Evolutionary conservation across 1,140 invertebrate species (phyloP).

Genomic region (Drosophila asahinai): DNA sequence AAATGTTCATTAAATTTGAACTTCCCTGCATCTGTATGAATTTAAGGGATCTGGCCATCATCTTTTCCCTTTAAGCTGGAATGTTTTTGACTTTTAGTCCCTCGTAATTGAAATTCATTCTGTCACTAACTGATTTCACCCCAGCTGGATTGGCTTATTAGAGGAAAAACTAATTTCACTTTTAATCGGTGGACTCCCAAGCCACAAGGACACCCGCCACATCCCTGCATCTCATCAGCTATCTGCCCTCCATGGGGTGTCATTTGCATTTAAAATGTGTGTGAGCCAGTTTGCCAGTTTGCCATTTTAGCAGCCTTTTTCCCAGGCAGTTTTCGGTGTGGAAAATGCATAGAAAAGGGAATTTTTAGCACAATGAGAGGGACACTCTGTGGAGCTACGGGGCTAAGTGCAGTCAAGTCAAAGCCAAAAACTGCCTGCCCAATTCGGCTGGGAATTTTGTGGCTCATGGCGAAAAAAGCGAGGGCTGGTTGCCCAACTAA

Average conservation of each 20-base stretch:
- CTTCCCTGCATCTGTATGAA: not conserved
- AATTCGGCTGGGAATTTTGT: constrained; percentile 64
- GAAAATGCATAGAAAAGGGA: constrained; percentile 66
- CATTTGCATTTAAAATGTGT: constrained; percentile 78
- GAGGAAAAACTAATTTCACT: constrained; percentile 68
- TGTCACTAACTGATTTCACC: constrained; percentile 51
- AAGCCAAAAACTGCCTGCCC: constrained; percentile 49
- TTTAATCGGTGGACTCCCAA: constrained; percentile 60
- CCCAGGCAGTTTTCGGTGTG: constrained; percentile 22
- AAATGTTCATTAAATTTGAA: no score
- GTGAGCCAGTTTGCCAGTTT: constrained; percentile 6
- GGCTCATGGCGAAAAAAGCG: constrained; percentile 31
- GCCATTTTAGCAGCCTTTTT: constrained; percentile 27
- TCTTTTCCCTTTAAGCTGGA: not conserved
- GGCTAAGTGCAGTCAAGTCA: constrained; percentile 55
- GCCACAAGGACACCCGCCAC: constrained; percentile 38
- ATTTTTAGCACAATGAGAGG: constrained; percentile 62
- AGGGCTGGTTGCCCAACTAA: constrained; percentile 5
- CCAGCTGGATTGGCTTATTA: constrained; percentile 63
- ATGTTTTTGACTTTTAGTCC: constrained; percentile 1
- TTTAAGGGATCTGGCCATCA: not conserved
- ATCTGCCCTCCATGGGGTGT: constrained; percentile 39
- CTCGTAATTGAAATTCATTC: constrained; percentile 27
- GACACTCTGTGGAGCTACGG: constrained; percentile 11
- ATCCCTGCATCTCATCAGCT: not conserved